Base-by-base conservation (phyloP, 2,113 vertebrate species). In the Campylorhamphus procurvoides region DNA sequence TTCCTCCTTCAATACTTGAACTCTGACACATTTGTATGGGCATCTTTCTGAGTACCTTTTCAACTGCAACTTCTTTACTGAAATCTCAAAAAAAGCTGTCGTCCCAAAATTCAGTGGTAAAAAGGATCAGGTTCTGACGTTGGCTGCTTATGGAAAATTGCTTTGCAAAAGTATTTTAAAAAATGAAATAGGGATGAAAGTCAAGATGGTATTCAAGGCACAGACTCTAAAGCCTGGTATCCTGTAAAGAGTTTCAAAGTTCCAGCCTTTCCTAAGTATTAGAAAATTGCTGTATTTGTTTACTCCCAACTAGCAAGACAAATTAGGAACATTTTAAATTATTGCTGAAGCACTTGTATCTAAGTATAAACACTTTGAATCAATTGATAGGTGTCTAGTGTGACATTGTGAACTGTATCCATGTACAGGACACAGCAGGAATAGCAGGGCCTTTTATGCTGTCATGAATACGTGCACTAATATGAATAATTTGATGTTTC, bases 401-500 rank as follows among this genome's bases (percentile, higher is more conserved):
- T 40, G 52, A 52, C 40, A 31, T 31, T 71, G 59, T 72, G 80
- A 81, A 5, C 55, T 49, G 33, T 31, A 9, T 13, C 35, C 22
- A 7, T 16, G 20, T 37, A 19, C 29, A 44, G 72, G 79, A 77
- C 50, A 35, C 3, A 28, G 25, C 14, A 85, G 72, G 47, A 58
- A 19, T 7, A 88, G 42, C 20, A 77, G 35, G 3, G 35, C 55
- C 28, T 81, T 63, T 60, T 60, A 19, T 52, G 16, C 27, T 92
- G 52, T 33, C 79, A n/a, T 40, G 52, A 59, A 9, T 79, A 9
- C 46, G 23, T 82, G 29, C 67, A 69, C 55, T 63, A 59, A 47
- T 86, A 40, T n/a, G 17, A 94, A 77, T 88, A 75, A 81, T 74
- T 40, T 68, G 29, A 22, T 87, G 76, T 94, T 93, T 87, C 85